phyloP scores from a whole-genome alignment of 1,140 invertebrate species.

The Eriocheir sinensis region DNA sequence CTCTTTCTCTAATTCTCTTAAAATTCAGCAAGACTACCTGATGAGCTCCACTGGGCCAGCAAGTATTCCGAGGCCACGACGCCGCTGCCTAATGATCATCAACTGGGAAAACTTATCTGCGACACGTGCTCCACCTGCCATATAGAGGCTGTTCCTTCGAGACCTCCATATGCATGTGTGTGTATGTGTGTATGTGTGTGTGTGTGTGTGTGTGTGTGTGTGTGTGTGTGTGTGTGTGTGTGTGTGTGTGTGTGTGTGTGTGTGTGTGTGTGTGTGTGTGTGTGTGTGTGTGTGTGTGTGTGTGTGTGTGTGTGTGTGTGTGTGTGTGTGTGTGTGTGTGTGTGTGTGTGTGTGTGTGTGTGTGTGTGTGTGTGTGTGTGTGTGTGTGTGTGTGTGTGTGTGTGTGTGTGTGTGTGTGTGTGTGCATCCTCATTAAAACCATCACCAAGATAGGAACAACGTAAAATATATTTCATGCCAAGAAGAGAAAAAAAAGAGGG shows the following conservation, averaged over 20 bases:
- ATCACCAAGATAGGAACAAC: neutral
- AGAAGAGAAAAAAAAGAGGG: too few species aligned
- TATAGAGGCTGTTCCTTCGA: neutral
- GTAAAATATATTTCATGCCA: too few species aligned
- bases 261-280: slow-evolving; percentile 49
- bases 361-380: slow-evolving; percentile 49
- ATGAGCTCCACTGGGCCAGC: too few species aligned
- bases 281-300: slow-evolving; percentile 38
- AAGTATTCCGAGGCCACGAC: too few species aligned
- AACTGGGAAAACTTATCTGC: too few species aligned
- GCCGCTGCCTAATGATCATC: too few species aligned
- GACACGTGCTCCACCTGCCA: neutral
- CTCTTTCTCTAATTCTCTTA: neutral
- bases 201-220: neutral
- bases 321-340: too few species aligned
- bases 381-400: slow-evolving; percentile 50
- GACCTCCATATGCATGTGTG: slow-evolving; percentile 30
- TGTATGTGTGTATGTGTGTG: neutral
- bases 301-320: neutral
- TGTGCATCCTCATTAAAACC: neutral
- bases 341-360: slow-evolving; percentile 13
- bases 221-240: neutral
- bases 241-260: slow-evolving; percentile 42
- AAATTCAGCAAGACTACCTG: too few species aligned
- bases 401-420: slow-evolving; percentile 33